Base-by-base conservation (phyloP, 2,888 invertebrate species). In the Pardosa pseudoannulata region DNA sequence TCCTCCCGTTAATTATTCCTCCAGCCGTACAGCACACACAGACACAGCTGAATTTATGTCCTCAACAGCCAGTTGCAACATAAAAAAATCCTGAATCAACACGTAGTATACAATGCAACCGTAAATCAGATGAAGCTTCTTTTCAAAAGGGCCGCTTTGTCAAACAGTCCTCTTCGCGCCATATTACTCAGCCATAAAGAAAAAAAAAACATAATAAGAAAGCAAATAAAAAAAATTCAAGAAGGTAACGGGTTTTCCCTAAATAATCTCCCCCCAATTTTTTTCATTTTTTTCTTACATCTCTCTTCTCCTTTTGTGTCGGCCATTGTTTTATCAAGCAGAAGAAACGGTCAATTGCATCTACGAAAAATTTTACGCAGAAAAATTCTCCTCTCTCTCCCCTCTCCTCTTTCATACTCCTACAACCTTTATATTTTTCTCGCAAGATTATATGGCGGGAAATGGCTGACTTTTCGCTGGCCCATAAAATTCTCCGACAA, bases 381-480 rank as follows among this genome's bases (percentile, higher is more conserved):
- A 71, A 71, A 36, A n/a, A n/a, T n/a, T n/a, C n/a, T n/a, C n/a
- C 56, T 64, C 27, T 11, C 19, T 3, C 56, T n/a, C n/a, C n/a
- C n/a, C n/a, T n/a, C n/a, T n/a, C n/a, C n/a, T n/a, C n/a, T n/a
- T n/a, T n/a, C n/a, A n/a, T n/a, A n/a, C n/a, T n/a, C n/a, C n/a
- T n/a, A n/a, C n/a, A n/a, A n/a, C n/a, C n/a, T n/a, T n/a, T n/a
- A 56, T 39, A 29, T 41, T 41, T 68, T 46, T 75, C 70, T 39
- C 74, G 62, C 70, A 70, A 75, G 41, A 70, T 75, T 41, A 68
- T n/a, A n/a, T 70, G 41, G 75, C 82, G 75, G 82, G 82, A 82
- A 82, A 64, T 76, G 82, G 75, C 75, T n/a, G 82, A 56, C 64
- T 68, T 76, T 74, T 70, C n/a, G 56, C 28, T 70, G 19, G 56